phyloP scores from a whole-genome alignment of 2,113 vertebrate genomes.

The Burhinus bistriatus region DNA sequence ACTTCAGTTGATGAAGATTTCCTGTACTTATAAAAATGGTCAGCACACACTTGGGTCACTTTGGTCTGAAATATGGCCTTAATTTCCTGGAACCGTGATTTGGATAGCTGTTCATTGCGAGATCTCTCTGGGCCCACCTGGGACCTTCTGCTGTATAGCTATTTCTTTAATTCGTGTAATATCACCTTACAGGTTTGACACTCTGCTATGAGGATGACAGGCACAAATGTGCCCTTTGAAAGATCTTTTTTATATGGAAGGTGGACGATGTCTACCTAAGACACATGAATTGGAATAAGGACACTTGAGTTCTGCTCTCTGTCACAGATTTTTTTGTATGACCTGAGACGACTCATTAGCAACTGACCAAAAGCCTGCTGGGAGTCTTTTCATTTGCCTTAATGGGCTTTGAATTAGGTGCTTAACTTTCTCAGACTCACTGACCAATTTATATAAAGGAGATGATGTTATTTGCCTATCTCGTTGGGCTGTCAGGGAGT shows the following conservation, averaged over 20 bases:
- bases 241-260: conserved; percentile 1
- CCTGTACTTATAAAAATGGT: background rate
- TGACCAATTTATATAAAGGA: conserved; percentile 43
- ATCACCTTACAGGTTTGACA: conserved; percentile 9
- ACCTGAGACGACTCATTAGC: conserved; percentile 41
- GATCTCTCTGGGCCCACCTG: background rate
- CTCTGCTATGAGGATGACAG: background rate
- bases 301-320: conserved; percentile 25
- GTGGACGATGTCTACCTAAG: background rate
- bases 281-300: conserved; percentile 12
- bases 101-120: background rate
- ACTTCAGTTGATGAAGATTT: background rate
- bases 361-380: conserved; percentile 47
- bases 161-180: background rate
- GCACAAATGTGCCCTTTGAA: conserved; percentile 19
- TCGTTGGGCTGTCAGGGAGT: conserved; percentile 4
- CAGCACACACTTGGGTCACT: conserved; percentile 44
- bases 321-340: conserved; percentile 53
- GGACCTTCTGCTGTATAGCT: background rate
- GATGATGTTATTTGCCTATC: conserved; percentile 19
- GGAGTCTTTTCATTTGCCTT: conserved; percentile 57
- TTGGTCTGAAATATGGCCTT: conserved; percentile 40
- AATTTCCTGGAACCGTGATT: background rate
- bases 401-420: conserved; percentile 53
- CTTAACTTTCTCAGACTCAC: conserved; percentile 52